Evolutionary conservation across 2,113 vertebrate species (phyloP).

Genomic region (Engraulis encrasicolus): DNA sequence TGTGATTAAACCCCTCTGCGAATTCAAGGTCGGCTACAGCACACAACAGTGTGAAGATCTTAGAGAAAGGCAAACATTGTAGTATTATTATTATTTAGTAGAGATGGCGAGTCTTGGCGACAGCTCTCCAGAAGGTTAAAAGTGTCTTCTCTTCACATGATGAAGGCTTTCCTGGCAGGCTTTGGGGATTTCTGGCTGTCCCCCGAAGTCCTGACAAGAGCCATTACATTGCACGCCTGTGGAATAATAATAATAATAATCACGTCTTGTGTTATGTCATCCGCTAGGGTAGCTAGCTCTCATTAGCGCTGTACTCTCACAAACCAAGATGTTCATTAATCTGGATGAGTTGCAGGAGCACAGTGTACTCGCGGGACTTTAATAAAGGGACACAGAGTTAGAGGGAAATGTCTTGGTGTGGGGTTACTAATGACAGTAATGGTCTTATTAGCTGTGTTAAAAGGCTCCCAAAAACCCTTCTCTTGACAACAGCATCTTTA

Average conservation of each 20-base stretch:
- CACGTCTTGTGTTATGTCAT: not conserved
- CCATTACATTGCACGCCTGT: not conserved
- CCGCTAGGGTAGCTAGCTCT: no score
- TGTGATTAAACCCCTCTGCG: not conserved
- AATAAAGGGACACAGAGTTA: no score
- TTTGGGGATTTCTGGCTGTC: not conserved
- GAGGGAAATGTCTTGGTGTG: no score
- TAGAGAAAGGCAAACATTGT: not conserved
- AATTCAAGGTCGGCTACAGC: not conserved
- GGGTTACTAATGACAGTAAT: no score
- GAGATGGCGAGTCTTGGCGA: no score
- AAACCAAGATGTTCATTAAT: no score
- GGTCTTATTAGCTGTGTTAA: no score
- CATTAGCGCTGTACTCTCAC: no score
- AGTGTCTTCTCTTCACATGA: not conserved
- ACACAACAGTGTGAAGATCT: not conserved
- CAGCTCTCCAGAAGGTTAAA: not conserved
- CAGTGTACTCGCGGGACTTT: no score
- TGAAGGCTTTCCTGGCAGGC: not conserved
- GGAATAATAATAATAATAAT: not conserved
- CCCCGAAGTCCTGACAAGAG: not conserved
- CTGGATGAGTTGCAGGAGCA: no score
- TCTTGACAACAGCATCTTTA: no score
- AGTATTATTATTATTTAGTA: not conserved
- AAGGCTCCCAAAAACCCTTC: no score